Evolutionary conservation across 1,140 invertebrate species (phyloP).

Genomic region (Caerostris extrusa): DNA sequence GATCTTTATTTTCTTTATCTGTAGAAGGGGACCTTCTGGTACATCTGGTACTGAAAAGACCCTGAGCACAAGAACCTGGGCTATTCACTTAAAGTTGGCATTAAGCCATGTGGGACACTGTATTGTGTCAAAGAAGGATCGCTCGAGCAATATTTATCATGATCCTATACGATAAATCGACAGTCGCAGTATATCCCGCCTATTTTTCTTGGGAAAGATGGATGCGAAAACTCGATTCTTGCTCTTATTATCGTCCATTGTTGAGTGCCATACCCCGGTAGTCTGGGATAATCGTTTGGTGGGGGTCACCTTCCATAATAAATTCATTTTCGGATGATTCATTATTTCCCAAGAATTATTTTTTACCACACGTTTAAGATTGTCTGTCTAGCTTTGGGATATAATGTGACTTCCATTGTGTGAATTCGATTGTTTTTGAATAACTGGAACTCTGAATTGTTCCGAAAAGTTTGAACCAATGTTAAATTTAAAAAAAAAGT

Average conservation of each 20-base stretch:
- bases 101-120: conserved; percentile 40
- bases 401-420: no score
- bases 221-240: conserved; percentile 1
- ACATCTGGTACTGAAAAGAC: not conserved
- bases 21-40: not conserved
- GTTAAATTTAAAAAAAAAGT: no score
- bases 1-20: not conserved
- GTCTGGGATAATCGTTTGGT: not conserved
- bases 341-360: not conserved
- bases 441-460: no score
- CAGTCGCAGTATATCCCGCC: not conserved
- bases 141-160: conserved; percentile 44
- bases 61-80: not conserved
- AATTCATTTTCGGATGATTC: not conserved
- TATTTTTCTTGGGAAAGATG: not conserved
- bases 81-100: conserved; percentile 26
- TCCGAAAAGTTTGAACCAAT: no score
- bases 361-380: no score
- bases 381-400: no score
- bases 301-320: not conserved
- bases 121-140: conserved; percentile 60
- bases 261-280: not conserved
- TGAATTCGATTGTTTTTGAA: no score
- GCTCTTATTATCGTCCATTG: conserved; percentile 17
- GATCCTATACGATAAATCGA: conserved; percentile 42